Evolutionary conservation across 2,113 vertebrate species (phyloP), one percentile per base, ranked within the genome.

Genomic region (Butorides virescens): DNA sequence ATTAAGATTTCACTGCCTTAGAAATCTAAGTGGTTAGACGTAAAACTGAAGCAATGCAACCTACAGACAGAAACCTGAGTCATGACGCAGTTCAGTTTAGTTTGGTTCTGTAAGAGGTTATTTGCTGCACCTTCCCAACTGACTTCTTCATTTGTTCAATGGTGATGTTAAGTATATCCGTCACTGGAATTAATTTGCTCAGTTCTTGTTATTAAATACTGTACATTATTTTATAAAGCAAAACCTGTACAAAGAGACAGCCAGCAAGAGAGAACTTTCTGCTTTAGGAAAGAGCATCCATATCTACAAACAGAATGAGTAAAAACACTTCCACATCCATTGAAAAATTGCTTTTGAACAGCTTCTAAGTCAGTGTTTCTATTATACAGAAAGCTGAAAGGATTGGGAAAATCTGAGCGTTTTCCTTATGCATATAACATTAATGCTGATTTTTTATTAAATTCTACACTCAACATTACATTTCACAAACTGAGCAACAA

Each of bases 401-500:
- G 52, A 71, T 8, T 84, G 27, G 68, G 76, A 78, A 88, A 92
- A 93, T 89, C 36, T 59, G 37, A 79, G 62, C 21, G 50, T 79
- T 75, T 66, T 66, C 44, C 63, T 80, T 79, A 88, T 12, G 21
- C n/a, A 86, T 79, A 86, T 59, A 94, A 92, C 85, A 95, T 82
- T 65, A 80, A 82, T 59, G 12, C 50, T 77, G 18, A 39, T 78
- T 88, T 91, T 83, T 77, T 70, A 66, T 89, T 90, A 91, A 92
- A 67, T 90, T 94, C 90, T 83, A 88, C 63, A 86, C 83, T 96
- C 13, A 96, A 96, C 83, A 61, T 93, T 66, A 61, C 47, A 95
- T 50, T 94, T 96, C 88, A 92, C 52, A 90, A 86, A 95, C 37
- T 46, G 22, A 88, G 67, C 71, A 95, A 97, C 92, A 96, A 96